These are phyloP conservation scores for Dusona sp. DNA, from an alignment of 2,888 invertebrate genomes.

Conservation along the genomic window DNA sequence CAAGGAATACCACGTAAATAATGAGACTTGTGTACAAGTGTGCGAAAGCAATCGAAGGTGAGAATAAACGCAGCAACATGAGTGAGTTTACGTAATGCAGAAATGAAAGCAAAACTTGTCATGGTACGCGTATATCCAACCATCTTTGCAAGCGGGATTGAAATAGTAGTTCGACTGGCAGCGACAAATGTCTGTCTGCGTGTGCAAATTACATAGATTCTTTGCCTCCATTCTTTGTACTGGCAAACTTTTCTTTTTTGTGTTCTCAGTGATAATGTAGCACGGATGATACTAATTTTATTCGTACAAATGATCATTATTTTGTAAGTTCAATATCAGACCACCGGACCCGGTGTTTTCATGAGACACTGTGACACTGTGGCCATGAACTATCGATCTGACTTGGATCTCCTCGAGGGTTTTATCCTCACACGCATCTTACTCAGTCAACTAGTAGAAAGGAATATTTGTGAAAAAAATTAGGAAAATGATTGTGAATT, in stretches of 20 bases:
- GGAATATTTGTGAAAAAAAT: too few relatives aligned
- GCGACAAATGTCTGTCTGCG: background rate
- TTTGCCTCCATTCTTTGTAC: background rate
- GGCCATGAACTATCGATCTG: background rate
- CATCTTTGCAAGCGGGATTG: background rate
- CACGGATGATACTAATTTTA: background rate
- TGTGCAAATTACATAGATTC: too few relatives aligned
- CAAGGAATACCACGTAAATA: background rate
- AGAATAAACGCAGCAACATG: background rate
- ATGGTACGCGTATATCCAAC: background rate
- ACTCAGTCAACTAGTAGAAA: too few relatives aligned
- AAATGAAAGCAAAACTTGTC: constrained; percentile 12
- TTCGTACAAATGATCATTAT: background rate
- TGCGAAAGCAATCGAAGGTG: background rate
- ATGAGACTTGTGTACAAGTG: background rate
- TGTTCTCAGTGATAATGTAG: background rate
- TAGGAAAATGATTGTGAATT: background rate
- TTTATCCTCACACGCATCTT: too few relatives aligned
- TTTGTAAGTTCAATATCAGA: background rate
- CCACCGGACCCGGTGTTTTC: background rate
- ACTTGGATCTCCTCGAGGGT: background rate
- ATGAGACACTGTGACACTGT: background rate
- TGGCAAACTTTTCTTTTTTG: background rate
- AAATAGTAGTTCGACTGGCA: background rate
- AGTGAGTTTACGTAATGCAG: background rate